Percentiles rank a stretch among this genome's conserved stretches.
phyloP scores from a whole-genome alignment of 2,888 invertebrate species.

The Teleogryllus oceanicus region DNA sequence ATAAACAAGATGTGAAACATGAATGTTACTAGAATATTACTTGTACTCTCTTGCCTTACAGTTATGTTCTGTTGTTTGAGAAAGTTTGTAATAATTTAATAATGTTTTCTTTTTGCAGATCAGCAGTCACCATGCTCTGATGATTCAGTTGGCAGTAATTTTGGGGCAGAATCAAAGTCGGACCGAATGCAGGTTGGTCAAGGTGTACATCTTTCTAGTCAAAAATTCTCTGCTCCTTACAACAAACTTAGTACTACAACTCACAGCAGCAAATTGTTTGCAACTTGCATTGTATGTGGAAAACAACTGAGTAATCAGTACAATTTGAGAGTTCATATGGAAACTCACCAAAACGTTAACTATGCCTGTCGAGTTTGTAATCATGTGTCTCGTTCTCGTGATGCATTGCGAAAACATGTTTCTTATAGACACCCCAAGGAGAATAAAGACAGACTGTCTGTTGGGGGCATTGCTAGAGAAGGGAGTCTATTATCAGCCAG shows the following conservation, averaged over 20 bases:
- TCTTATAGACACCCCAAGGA: conserved; percentile 75
- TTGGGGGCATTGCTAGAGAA: conserved; percentile 40
- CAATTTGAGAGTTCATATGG: conserved; percentile 84
- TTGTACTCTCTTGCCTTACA: no score
- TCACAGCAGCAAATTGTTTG: conserved; percentile 51
- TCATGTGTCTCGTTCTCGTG: conserved; percentile 82
- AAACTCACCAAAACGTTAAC: conserved; percentile 83
- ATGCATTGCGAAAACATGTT: conserved; percentile 83
- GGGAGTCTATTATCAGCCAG: not conserved
- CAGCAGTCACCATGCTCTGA: conserved; percentile 34
- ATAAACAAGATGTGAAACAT: no score
- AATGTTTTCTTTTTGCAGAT: conserved; percentile 21
- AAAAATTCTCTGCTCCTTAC: conserved; percentile 26
- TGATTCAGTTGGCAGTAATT: conserved; percentile 35
- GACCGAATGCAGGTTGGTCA: conserved; percentile 32
- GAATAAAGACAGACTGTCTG: conserved; percentile 50
- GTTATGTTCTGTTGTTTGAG: no score
- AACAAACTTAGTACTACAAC: conserved; percentile 26
- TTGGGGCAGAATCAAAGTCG: conserved; percentile 29
- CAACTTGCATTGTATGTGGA: conserved; percentile 78
- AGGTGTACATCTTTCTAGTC: conserved; percentile 29
- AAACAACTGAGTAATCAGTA: conserved; percentile 88
- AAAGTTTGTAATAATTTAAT: no score
- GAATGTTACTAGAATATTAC: no score
- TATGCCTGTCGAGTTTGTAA: conserved; percentile 84